These are phyloP conservation scores for Aleiodes alternator DNA, from an alignment of 2,888 invertebrate genomes.

Conservation along the genomic window DNA sequence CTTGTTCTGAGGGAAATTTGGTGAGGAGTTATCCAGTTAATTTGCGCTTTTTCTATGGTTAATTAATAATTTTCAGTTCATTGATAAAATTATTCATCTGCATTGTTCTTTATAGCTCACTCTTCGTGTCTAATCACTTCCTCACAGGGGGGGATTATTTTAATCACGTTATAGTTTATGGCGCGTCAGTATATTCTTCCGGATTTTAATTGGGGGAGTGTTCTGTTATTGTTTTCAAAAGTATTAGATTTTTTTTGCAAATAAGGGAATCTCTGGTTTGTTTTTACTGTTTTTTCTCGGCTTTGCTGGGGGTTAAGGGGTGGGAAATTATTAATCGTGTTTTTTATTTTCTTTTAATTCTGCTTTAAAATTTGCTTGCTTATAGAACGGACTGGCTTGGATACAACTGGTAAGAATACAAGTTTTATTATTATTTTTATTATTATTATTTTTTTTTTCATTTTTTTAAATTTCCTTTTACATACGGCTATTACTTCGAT, in stretches of 20 bases:
- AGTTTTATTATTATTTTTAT: constrained; percentile 61
- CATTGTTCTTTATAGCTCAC: too few species aligned
- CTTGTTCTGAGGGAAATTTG: constrained; percentile 43
- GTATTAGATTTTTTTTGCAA: constrained; percentile 46
- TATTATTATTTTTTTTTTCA: too few species aligned
- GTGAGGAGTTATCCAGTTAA: too few species aligned
- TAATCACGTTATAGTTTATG: not conserved
- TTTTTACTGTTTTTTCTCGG: constrained; percentile 1
- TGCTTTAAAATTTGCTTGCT: constrained; percentile 69
- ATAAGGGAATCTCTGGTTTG: constrained; percentile 13
- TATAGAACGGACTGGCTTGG: constrained; percentile 74
- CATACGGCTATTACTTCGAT: constrained; percentile 76
- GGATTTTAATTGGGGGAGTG: not conserved
- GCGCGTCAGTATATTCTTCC: not conserved
- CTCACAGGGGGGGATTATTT: not conserved
- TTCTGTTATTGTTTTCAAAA: not conserved
- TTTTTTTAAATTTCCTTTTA: constrained; percentile 69
- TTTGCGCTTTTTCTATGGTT: constrained; percentile 47
- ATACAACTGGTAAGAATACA: constrained; percentile 75
- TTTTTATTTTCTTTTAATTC: constrained; percentile 11
- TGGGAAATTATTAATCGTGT: constrained; percentile 44
- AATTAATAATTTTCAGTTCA: constrained; percentile 17
- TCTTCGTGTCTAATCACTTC: not conserved
- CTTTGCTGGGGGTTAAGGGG: constrained; percentile 9
- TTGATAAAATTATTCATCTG: too few species aligned